Percentiles rank a stretch among this genome's conserved stretches.
Conservation (phyloP, 2,888 invertebrate genomes). For the Smittia sp. region DNA sequence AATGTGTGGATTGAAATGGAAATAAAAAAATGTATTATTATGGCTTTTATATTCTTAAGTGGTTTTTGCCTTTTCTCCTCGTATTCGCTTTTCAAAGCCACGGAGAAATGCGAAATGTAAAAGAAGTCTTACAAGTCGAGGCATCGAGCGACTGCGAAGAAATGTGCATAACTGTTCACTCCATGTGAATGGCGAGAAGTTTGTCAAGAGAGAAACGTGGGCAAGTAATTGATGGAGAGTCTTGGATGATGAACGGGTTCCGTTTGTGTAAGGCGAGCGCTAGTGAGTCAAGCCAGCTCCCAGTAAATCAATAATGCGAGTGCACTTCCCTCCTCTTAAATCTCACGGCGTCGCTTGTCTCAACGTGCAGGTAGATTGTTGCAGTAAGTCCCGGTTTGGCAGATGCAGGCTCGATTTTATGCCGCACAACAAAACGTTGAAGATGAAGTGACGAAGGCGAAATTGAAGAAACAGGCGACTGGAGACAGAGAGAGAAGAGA, state of each 20-base stretch:
- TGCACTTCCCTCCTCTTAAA: too few species aligned
- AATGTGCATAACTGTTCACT: constrained; percentile 26
- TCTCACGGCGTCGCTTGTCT: too few species aligned
- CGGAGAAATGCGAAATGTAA: constrained; percentile 7
- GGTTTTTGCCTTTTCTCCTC: constrained; percentile 7
- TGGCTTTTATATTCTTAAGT: constrained; percentile 19
- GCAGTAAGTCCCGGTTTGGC: neutral
- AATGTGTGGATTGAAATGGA: constrained; percentile 2
- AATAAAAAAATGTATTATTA: neutral
- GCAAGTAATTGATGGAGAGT: too few species aligned
- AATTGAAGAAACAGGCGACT: neutral
- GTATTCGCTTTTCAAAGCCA: neutral
- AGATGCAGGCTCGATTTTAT: neutral
- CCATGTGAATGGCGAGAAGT: neutral
- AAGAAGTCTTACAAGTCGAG: constrained; percentile 16
- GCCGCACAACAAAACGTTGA: neutral
- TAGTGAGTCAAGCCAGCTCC: too few species aligned
- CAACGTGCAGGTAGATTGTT: constrained; percentile 26
- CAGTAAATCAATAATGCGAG: too few species aligned
- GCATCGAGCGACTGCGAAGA: neutral
- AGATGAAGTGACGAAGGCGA: neutral
- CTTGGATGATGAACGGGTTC: too few species aligned
- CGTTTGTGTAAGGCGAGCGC: too few species aligned
- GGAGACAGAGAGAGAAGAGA: neutral
- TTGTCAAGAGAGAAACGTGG: neutral